Base-by-base conservation (phyloP, 2,113 vertebrate genomes). In the Phyllopteryx taeniolatus region DNA sequence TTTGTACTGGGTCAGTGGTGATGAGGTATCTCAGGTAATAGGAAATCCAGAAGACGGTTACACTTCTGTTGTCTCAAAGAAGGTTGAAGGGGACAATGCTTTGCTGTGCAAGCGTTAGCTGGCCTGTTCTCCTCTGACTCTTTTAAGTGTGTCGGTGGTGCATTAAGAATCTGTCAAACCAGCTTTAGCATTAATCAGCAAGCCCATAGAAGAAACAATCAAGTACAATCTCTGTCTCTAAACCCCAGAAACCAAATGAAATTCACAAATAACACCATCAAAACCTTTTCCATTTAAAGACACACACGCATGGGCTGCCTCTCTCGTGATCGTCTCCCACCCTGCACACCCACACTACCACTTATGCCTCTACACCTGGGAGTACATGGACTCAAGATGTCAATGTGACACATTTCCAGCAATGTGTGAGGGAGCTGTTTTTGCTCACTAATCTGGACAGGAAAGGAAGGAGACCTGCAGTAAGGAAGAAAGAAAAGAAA, bases 151-250 rank as follows among this genome's bases (percentile, higher is more conserved):
- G 68, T 83, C 84, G 62, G 56, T 64, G 42, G 72, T 85, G 87
- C 83, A 84, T 89, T 89, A 87, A 85, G 81, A 77, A 85, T 79
- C 87, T 83, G 87, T 88, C 89, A 91, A 81, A 74, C 43, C 79
- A 85, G 89, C 73, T 90, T 86, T 84, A 80, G 81, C 84, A 88
- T 90, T 90, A 91, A 92, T 87, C 91, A 90, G 81, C 83, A 72
- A 73, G 75, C 79, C 75, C 72, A 73, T 79, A 79, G 77, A 83
- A 84, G 83, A 90, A 85, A 91, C 85, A 90, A 89, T 84, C 87
- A 61, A 71, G 81, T 72, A 85, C 87, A 90, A 90, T 92, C 90
- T 90, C 72, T 33, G 44, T 71, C 79, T 76, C 79, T 85, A 89
- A 91, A 90, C 84, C 84, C 77, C 2, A 43, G 77, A 89, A 86